A percentile compares a stretch with the other conserved stretches of the same genome.
Conservation (phyloP, 2,113 vertebrate genomes). For the Taxidea taxus region DNA sequence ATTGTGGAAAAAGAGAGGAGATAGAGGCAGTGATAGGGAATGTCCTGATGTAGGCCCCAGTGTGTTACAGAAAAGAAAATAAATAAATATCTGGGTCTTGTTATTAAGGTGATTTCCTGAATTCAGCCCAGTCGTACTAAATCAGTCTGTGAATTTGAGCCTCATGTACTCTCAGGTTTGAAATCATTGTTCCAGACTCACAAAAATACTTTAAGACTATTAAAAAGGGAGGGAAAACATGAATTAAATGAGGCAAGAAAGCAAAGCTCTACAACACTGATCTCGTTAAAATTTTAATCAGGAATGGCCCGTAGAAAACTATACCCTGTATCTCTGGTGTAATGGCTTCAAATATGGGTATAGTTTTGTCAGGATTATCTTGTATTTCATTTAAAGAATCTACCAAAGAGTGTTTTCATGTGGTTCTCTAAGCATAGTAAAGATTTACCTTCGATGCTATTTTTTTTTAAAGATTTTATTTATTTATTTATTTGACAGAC, state of each 20-base stretch:
- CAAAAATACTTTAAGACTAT: background rate
- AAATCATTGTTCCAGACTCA: background rate
- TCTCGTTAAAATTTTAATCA: background rate
- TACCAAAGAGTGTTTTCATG: background rate
- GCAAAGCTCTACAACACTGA: background rate
- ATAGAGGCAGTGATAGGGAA: background rate
- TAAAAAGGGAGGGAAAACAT: background rate
- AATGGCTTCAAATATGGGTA: background rate
- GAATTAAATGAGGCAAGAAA: background rate
- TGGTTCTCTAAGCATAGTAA: background rate
- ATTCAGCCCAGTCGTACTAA: background rate
- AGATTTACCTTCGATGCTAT: background rate
- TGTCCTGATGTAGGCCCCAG: too few relatives aligned
- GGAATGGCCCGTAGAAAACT: background rate
- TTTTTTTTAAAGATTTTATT: too few relatives aligned
- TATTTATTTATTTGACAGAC: too few relatives aligned
- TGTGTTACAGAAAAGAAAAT: background rate
- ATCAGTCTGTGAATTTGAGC: background rate
- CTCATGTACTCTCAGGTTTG: too few relatives aligned
- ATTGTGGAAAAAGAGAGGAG: background rate
- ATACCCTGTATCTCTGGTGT: background rate
- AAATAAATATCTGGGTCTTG: background rate
- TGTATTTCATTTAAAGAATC: background rate
- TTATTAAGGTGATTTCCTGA: background rate
- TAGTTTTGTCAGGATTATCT: background rate